Evolutionary conservation across 2,113 vertebrate species (phyloP).

Genomic region (Onychostoma macrolepis): DNA sequence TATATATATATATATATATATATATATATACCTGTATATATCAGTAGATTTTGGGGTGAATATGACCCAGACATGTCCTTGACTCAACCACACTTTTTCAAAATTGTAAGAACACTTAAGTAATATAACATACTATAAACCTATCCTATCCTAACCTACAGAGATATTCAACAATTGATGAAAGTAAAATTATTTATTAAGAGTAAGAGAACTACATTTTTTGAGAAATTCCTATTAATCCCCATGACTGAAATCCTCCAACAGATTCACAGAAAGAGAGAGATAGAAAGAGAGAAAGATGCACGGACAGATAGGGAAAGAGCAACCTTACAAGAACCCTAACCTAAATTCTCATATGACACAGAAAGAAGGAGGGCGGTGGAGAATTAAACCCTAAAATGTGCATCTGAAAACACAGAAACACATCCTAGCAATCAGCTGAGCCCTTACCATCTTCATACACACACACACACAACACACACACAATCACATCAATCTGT

Average conservation of each 20-base stretch:
- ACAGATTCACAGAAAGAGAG: slow-evolving; percentile 24
- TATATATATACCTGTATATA: neutral
- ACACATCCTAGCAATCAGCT: too few species aligned
- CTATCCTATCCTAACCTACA: neutral
- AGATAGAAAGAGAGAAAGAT: slow-evolving; percentile 27
- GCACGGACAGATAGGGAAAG: neutral
- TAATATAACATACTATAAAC: neutral
- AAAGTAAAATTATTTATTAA: neutral
- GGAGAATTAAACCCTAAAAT: neutral
- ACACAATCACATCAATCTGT: neutral
- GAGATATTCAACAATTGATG: neutral
- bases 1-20: neutral
- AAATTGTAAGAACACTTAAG: neutral
- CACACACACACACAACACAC: neutral
- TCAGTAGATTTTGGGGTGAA: neutral
- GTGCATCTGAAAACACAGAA: too few species aligned
- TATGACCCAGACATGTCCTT: neutral
- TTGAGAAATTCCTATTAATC: neutral
- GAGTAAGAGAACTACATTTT: neutral
- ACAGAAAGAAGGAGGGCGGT: neutral
- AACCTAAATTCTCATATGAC: slow-evolving; percentile 36
- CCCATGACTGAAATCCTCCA: neutral
- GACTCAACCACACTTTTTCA: neutral
- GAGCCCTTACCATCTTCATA: neutral
- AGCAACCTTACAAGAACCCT: slow-evolving; percentile 40